These are phyloP conservation scores for Echinometra lucunter DNA, from an alignment of 53 echinoderm and acorn worm species.

Conservation along the genomic window DNA sequence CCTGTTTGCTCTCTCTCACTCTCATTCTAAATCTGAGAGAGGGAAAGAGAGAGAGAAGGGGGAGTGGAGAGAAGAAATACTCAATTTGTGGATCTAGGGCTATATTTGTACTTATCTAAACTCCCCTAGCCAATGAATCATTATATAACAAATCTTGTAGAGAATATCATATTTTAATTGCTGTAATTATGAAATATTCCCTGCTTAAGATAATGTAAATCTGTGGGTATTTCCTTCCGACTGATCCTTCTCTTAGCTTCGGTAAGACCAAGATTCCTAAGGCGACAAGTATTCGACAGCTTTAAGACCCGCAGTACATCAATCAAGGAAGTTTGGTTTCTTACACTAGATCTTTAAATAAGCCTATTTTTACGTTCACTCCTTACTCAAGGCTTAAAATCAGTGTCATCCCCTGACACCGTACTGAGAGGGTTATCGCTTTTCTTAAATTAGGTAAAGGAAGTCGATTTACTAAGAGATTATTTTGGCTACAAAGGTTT, in stretches of 20 bases:
- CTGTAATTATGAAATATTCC: neutral
- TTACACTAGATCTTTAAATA: neutral
- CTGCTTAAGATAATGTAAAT: neutral
- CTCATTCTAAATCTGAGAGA: neutral
- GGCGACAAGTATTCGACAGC: neutral
- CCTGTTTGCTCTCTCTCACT: neutral
- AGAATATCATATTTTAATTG: neutral
- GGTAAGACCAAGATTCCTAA: neutral
- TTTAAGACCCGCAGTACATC: neutral
- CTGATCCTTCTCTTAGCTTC: neutral
- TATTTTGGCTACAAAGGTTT: neutral
- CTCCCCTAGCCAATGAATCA: neutral
- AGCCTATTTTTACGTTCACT: conserved; percentile 4
- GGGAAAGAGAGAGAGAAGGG: neutral
- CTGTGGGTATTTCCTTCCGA: neutral
- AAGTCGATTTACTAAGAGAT: neutral
- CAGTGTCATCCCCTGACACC: neutral
- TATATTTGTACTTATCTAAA: neutral
- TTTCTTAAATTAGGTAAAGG: neutral
- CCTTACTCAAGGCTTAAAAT: neutral
- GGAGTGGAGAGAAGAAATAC: neutral
- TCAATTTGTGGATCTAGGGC: neutral
- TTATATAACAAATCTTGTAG: neutral
- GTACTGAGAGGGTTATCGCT: neutral
- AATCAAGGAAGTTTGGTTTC: neutral